Evolutionary conservation across 2,888 invertebrate genomes (phyloP), one percentile per base, ranked within the genome.

Genomic region (Microctonus hyperodae): DNA sequence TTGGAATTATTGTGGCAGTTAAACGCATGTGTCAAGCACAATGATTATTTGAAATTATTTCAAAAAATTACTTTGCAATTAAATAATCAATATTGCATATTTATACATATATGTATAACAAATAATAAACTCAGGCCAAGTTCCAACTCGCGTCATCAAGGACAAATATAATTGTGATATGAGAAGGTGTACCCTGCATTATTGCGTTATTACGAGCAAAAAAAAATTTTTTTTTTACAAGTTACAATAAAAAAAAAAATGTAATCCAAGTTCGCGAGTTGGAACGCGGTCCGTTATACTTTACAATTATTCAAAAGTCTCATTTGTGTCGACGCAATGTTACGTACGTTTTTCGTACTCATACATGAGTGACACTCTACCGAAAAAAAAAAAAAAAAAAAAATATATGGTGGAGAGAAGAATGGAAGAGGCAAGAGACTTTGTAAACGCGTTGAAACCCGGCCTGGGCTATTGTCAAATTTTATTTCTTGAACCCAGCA

Each of bases 401-500:
- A 65, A 63, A 64, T 55, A 33, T 63, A 16, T 16, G 50, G 44
- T 62, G 50, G 65, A 63, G 69, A 70, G 70, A 66, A 64, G 70
- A 48, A 55, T 60, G 61, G 50, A 28, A 40, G 63, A 63, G 60
- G 63, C 66, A 64, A 64, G 57, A 58, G 68, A 68, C 60, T 59
- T 62, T 61, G 56, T n/a, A 50, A 48, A 53, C 67, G 71, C 62
- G 65, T 77, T 79, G 79, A 79, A 79, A 78, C 78, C 76, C 79
- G 78, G 70, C 70, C 65, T 50, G 57, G 61, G 73, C 70, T 23
- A 59, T 25, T 51, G 22, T 48, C 37, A 22, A 28, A 5, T 68
- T 72, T 79, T 77, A 81, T 74, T 79, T 79, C 70, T 77, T 77
- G 78, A 72, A 74, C 74, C 79, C 76, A 73, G 75, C 78, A 75